These are phyloP conservation scores for Parotocinclus haroldoi DNA, from an alignment of 2,797 vertebrate species.

Conservation along the genomic window DNA sequence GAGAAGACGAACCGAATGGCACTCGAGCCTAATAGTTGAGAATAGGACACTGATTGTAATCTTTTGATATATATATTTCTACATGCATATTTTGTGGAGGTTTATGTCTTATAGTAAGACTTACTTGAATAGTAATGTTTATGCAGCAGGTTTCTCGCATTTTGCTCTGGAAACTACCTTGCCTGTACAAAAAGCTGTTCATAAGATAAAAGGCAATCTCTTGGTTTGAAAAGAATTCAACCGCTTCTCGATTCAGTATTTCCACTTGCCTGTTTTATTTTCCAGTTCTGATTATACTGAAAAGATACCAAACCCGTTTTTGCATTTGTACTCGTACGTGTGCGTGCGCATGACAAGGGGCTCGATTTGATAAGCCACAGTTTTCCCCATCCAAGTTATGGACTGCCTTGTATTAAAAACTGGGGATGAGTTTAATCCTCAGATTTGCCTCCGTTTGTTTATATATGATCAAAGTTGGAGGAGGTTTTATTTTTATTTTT, in stretches of 20 bases:
- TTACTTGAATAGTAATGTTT: constrained; percentile 72
- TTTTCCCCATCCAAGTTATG: constrained; percentile 44
- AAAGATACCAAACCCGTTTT: constrained; percentile 21
- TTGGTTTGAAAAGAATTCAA: constrained; percentile 61
- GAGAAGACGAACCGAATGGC: constrained; percentile 46
- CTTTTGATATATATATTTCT: constrained; percentile 64
- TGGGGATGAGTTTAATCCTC: constrained; percentile 41
- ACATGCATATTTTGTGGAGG: constrained; percentile 64
- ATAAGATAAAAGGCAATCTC: constrained; percentile 63
- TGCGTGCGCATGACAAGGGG: constrained; percentile 52
- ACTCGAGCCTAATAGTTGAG: constrained; percentile 62
- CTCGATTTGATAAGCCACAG: constrained; percentile 39
- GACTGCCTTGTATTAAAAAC: constrained; percentile 60
- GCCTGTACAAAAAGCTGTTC: constrained; percentile 60
- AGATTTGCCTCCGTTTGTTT: constrained; percentile 47
- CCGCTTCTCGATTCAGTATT: constrained; percentile 68
- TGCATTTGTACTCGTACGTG: constrained; percentile 52
- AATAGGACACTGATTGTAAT: constrained; percentile 73
- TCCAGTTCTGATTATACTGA: constrained; percentile 20
- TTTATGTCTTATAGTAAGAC: constrained; percentile 85
- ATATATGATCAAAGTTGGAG: constrained; percentile 24
- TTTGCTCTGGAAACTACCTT: constrained; percentile 70
- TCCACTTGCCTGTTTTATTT: constrained; percentile 52
- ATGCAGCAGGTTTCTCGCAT: constrained; percentile 71
- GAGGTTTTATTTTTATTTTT: background rate